phyloP scores from a whole-genome alignment of 1,140 invertebrate species.

The Aporrectodea caliginosa region DNA sequence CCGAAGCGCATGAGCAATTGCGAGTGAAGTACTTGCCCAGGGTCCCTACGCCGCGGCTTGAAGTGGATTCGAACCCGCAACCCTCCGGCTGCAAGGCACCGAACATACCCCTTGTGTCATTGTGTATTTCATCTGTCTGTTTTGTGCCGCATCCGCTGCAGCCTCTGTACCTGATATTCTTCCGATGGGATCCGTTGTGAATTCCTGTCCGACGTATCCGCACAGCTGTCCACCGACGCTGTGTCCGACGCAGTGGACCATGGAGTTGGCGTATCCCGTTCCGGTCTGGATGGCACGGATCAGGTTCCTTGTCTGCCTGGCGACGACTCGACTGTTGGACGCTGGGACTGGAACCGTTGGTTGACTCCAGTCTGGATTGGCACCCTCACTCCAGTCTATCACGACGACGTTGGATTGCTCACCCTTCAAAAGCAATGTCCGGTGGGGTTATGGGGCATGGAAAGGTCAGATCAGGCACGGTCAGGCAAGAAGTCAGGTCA shows the following conservation, averaged over 20 bases:
- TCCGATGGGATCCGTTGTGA: not conserved
- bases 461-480: no score
- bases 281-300: not conserved
- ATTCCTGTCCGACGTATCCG: slow-evolving; percentile 9
- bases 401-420: not conserved
- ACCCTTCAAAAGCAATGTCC: no score
- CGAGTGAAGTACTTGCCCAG: no score
- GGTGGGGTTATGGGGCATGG: no score
- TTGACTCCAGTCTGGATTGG: not conserved
- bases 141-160: no score
- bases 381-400: slow-evolving; percentile 4
- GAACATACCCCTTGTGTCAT: no score
- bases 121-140: no score
- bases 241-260: slow-evolving; percentile 11
- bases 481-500: no score
- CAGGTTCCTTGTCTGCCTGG: not conserved
- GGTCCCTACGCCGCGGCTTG: no score
- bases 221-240: slow-evolving; percentile 11
- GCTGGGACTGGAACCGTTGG: not conserved
- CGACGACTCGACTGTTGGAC: slow-evolving; percentile 5
- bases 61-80: no score
- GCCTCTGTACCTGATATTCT: slow-evolving; percentile 14
- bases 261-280: not conserved
- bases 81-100: no score
- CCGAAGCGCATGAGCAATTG: no score